Conservation (phyloP, 2,113 vertebrate species). For the Myxocyprinus asiaticus region DNA sequence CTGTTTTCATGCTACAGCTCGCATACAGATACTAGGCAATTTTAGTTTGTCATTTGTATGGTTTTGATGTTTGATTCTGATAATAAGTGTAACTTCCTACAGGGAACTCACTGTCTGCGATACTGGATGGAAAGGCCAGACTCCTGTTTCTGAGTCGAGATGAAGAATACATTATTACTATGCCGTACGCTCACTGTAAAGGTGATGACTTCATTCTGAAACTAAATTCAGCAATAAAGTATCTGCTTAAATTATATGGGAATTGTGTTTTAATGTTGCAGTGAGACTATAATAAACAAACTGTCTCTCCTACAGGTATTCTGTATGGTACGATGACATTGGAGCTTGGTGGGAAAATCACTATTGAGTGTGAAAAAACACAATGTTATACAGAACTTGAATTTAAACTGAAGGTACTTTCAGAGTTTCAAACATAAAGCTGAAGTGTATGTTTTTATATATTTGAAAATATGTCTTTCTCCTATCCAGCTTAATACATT, state of each 20-base stretch:
- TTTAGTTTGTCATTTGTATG: neutral
- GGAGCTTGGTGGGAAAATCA: slow-evolving; percentile 92
- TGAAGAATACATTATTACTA: slow-evolving; percentile 92
- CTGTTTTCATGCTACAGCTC: neutral
- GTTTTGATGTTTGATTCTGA: neutral
- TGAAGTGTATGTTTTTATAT: neutral
- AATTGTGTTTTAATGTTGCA: neutral
- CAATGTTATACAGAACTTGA: slow-evolving; percentile 86
- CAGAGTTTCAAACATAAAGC: too few species aligned
- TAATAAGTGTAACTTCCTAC: slow-evolving; percentile 40
- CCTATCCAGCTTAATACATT: too few species aligned
- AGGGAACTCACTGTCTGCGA: slow-evolving; percentile 94
- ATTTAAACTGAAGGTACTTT: slow-evolving; percentile 90
- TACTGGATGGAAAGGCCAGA: slow-evolving; percentile 90
- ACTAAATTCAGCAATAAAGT: too few species aligned
- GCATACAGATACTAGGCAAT: too few species aligned
- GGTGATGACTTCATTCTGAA: slow-evolving; percentile 68
- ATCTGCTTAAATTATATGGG: too few species aligned
- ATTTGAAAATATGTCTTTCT: too few species aligned
- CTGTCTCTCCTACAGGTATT: slow-evolving; percentile 77
- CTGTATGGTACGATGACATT: slow-evolving; percentile 95
- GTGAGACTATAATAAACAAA: neutral
- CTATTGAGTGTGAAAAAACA: slow-evolving; percentile 88
- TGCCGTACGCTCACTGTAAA: slow-evolving; percentile 97
- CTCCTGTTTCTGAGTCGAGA: slow-evolving; percentile 82